Evolutionary conservation across 2,888 invertebrate species (phyloP).

Genomic region (Volucella inanis): DNA sequence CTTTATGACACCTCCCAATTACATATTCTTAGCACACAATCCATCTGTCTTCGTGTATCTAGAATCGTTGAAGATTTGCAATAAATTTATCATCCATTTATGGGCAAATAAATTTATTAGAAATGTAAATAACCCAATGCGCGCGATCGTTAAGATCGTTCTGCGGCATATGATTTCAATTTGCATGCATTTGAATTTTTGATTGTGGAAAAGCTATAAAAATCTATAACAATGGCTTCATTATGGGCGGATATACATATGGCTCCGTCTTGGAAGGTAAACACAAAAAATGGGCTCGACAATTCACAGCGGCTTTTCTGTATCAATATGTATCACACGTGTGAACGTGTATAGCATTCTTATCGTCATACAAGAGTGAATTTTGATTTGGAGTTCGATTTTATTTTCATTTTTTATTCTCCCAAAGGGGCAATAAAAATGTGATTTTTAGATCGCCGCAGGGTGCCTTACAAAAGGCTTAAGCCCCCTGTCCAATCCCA

Average conservation of each 20-base stretch:
- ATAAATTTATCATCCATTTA: slow-evolving; percentile 49
- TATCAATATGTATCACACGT: not conserved
- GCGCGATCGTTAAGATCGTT: slow-evolving; percentile 40
- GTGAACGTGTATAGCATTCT: too few relatives aligned
- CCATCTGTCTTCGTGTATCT: not conserved
- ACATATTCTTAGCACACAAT: not conserved
- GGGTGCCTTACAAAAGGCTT: slow-evolving; percentile 50
- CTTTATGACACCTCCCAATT: not conserved
- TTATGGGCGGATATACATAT: slow-evolving; percentile 60
- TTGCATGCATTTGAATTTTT: slow-evolving; percentile 71
- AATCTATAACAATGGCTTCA: slow-evolving; percentile 73
- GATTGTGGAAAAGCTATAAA: slow-evolving; percentile 64
- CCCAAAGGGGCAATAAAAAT: slow-evolving; percentile 48
- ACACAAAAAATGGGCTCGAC: slow-evolving; percentile 57
- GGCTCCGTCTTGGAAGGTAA: slow-evolving; percentile 36
- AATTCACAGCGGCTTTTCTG: slow-evolving; percentile 26
- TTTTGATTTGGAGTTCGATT: slow-evolving; percentile 18
- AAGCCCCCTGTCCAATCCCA: slow-evolving; percentile 37
- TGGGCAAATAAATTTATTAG: slow-evolving; percentile 52
- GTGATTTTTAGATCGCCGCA: slow-evolving; percentile 63
- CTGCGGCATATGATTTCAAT: slow-evolving; percentile 55
- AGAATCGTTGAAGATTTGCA: slow-evolving; percentile 23
- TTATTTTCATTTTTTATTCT: slow-evolving; percentile 21
- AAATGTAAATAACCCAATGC: slow-evolving; percentile 59
- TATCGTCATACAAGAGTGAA: not conserved